A percentile compares a stretch with the other conserved stretches of the same genome.
These are phyloP conservation scores for Pyrrhosoma nymphula DNA, from an alignment of 2,888 invertebrate genomes.

Conservation along the genomic window DNA sequence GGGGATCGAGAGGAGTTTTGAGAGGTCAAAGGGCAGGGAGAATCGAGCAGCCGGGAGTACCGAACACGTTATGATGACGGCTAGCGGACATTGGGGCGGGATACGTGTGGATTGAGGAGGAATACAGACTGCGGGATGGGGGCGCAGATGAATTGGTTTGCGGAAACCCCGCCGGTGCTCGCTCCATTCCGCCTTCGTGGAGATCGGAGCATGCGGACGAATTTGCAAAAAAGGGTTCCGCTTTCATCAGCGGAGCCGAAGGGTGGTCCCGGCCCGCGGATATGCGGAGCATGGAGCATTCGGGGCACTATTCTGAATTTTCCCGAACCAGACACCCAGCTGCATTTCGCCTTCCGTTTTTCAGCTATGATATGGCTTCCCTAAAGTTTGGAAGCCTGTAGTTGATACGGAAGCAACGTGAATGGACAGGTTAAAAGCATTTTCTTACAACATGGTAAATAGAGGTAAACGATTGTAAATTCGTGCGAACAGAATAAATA, in stretches of 20 bases:
- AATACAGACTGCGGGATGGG: neutral
- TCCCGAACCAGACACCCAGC: too few relatives aligned
- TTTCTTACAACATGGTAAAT: too few relatives aligned
- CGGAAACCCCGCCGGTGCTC: neutral
- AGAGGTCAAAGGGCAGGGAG: neutral
- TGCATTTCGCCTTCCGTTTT: too few relatives aligned
- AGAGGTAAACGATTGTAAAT: too few relatives aligned
- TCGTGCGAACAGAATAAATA: too few relatives aligned
- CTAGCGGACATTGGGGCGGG: neutral
- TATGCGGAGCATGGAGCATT: too few relatives aligned
- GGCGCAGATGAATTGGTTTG: neutral
- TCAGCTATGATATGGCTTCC: too few relatives aligned
- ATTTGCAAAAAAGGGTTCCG: neutral
- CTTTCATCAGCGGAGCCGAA: neutral
- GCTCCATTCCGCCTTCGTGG: neutral
- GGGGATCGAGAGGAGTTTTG: neutral
- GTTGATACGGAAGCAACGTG: too few relatives aligned
- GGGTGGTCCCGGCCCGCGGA: neutral
- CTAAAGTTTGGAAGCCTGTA: too few relatives aligned
- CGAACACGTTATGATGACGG: neutral
- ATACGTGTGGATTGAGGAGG: neutral
- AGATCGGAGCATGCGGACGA: neutral
- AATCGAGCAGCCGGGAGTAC: neutral
- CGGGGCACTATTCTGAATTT: too few relatives aligned
- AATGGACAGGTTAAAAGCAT: too few relatives aligned